These are phyloP conservation scores for Chaetodon trifascialis DNA, from an alignment of 2,113 vertebrate species.

Conservation along the genomic window DNA sequence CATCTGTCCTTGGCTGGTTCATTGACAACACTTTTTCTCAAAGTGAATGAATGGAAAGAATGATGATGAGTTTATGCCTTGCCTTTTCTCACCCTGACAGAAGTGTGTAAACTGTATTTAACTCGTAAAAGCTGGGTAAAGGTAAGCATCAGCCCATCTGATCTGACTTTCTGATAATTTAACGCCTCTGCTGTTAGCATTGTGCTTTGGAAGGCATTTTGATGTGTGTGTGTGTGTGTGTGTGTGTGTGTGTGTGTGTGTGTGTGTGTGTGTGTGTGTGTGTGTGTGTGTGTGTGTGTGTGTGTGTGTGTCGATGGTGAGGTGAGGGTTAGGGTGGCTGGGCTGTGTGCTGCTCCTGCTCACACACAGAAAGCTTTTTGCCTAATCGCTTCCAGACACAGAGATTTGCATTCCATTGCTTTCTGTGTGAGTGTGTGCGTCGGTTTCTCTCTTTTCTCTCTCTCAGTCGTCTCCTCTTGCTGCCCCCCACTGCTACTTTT, in stretches of 20 bases:
- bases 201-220: slow-evolving; percentile 5
- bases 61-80: not conserved
- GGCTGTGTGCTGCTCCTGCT: slow-evolving; percentile 46
- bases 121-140: slow-evolving; percentile 21
- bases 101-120: slow-evolving; percentile 9
- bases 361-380: slow-evolving; percentile 65
- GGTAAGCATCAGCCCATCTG: slow-evolving; percentile 3
- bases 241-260: not conserved
- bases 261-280: slow-evolving; percentile 2
- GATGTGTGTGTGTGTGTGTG: slow-evolving; percentile 3
- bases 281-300: slow-evolving; percentile 7
- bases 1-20: no score
- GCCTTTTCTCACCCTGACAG: not conserved
- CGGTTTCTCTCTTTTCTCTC: slow-evolving; percentile 11
- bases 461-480: not conserved
- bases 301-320: slow-evolving; percentile 1
- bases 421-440: slow-evolving; percentile 11
- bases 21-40: no score
- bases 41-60: not conserved
- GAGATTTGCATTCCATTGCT: slow-evolving; percentile 72
- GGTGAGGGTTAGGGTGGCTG: slow-evolving; percentile 45
- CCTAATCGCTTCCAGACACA: slow-evolving; percentile 80
- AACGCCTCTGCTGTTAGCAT: slow-evolving; percentile 21
- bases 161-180: slow-evolving; percentile 20
- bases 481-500: slow-evolving; percentile 50